phyloP scores from a whole-genome alignment of 2,888 invertebrate genomes.

The Suillia variegata region DNA sequence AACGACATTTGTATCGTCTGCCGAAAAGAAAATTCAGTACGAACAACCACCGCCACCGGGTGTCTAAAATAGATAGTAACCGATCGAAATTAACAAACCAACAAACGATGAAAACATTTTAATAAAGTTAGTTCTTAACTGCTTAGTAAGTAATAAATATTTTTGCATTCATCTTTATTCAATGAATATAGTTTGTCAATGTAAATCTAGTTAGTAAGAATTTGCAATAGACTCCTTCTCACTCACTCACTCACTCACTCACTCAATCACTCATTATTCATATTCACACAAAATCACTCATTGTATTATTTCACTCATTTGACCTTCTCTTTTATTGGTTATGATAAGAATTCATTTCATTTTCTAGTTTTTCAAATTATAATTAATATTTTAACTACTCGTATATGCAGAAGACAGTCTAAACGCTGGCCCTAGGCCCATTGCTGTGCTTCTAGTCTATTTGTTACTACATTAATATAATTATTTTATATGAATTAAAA shows the following conservation, averaged over 20 bases:
- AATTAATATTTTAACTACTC: no score
- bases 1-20: constrained; percentile 2
- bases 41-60: constrained; percentile 48
- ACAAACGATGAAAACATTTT: background rate
- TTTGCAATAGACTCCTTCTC: no score
- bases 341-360: background rate
- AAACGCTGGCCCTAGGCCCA: constrained; percentile 6
- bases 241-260: no score
- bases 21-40: constrained; percentile 24
- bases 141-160: background rate
- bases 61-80: constrained; percentile 34
- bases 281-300: no score
- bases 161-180: background rate
- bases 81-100: background rate
- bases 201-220: background rate
- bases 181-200: background rate
- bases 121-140: background rate
- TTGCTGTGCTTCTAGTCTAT: background rate
- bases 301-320: background rate
- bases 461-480: constrained; percentile 12
- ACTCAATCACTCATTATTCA: no score
- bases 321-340: background rate
- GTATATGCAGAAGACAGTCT: no score
- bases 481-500: constrained; percentile 2
- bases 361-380: background rate